phyloP scores from a whole-genome alignment of 1,140 invertebrate genomes.

The Drosophila pandora region DNA sequence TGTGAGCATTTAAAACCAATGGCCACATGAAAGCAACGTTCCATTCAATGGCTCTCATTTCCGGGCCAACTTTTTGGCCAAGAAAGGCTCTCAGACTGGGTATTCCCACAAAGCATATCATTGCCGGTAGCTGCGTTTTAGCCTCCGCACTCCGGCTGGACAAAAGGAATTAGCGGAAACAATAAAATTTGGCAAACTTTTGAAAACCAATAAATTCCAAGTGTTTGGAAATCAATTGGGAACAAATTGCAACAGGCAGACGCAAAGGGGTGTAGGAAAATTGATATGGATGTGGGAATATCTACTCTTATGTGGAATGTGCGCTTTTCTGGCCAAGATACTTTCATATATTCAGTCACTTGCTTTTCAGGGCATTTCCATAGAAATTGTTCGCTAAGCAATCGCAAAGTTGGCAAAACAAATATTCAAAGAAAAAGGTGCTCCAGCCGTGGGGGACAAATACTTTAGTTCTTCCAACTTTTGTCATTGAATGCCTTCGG shows the following conservation, averaged over 20 bases:
- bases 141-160: constrained; percentile 44
- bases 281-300: constrained; percentile 30
- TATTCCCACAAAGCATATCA: constrained; percentile 14
- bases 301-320: constrained; percentile 13
- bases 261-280: constrained; percentile 23
- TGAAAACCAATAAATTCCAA: constrained; percentile 80
- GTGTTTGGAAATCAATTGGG: constrained; percentile 78
- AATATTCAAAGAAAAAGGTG: constrained; percentile 81
- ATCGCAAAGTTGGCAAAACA: constrained; percentile 75
- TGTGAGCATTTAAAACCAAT: not conserved
- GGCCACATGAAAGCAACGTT: constrained; percentile 28
- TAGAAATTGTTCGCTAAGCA: constrained; percentile 59
- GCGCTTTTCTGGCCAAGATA: constrained; percentile 11
- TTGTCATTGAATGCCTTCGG: constrained; percentile 61
- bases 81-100: not conserved
- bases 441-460: constrained; percentile 51
- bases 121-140: constrained; percentile 6
- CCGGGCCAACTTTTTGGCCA: constrained; percentile 49
- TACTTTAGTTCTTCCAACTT: constrained; percentile 76
- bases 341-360: constrained; percentile 13
- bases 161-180: constrained; percentile 79
- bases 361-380: constrained; percentile 38
- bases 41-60: constrained; percentile 53
- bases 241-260: constrained; percentile 73
- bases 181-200: constrained; percentile 78